These are phyloP conservation scores for Anoplophora glabripennis DNA, from an alignment of 1,140 invertebrate species.

Conservation along the genomic window DNA sequence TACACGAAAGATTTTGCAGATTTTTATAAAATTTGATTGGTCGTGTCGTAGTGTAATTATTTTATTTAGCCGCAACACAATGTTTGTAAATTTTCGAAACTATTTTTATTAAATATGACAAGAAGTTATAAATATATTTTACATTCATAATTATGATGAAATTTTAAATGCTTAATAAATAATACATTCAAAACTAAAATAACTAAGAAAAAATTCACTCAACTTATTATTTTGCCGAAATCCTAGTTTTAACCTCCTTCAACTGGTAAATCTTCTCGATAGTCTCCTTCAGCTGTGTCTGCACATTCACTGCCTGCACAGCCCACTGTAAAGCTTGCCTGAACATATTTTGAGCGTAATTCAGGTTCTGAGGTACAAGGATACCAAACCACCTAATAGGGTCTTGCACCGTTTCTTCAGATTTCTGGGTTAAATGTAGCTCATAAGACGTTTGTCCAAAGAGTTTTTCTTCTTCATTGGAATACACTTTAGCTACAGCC, in stretches of 20 bases:
- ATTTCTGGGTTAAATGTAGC: conserved; percentile 36
- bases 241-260: conserved; percentile 40
- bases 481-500: conserved; percentile 52
- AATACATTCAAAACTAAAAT: too few relatives aligned
- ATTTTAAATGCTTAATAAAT: too few relatives aligned
- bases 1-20: too few relatives aligned
- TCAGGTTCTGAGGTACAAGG: conserved; percentile 67
- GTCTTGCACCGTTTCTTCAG: conserved; percentile 50
- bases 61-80: too few relatives aligned
- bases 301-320: conserved; percentile 63
- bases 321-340: conserved; percentile 60
- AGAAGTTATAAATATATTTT: too few relatives aligned
- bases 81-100: too few relatives aligned
- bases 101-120: too few relatives aligned
- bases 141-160: too few relatives aligned
- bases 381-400: conserved; percentile 75
- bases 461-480: conserved; percentile 47
- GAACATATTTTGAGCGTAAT: conserved; percentile 64
- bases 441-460: conserved; percentile 42
- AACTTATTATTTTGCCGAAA: too few relatives aligned
- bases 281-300: conserved; percentile 54
- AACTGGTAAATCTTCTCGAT: conserved; percentile 48
- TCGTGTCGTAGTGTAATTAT: too few relatives aligned
- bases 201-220: too few relatives aligned
- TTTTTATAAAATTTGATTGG: too few relatives aligned